A percentile compares a stretch with the other conserved stretches of the same genome.
These are phyloP conservation scores for Hoplostethus atlanticus DNA, from an alignment of 2,797 vertebrate genomes.

Conservation along the genomic window DNA sequence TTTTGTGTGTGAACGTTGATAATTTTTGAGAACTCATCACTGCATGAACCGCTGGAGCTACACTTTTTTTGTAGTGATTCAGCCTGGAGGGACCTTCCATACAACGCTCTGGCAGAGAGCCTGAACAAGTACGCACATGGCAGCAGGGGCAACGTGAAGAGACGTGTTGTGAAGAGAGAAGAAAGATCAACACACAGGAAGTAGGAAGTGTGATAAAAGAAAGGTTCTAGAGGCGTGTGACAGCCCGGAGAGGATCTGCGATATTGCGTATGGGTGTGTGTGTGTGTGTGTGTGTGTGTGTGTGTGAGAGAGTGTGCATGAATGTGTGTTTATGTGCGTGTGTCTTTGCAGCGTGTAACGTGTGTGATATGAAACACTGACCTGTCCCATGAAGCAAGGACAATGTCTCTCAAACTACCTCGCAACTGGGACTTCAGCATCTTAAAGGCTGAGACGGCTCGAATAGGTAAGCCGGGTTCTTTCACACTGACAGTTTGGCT, in stretches of 20 bases:
- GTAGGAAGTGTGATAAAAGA: slow-evolving; percentile 80
- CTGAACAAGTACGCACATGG: slow-evolving; percentile 62
- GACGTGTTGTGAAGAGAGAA: slow-evolving; percentile 65
- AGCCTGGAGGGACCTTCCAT: slow-evolving; percentile 3
- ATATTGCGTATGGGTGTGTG: slow-evolving; percentile 34
- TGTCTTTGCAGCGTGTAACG: slow-evolving; percentile 4
- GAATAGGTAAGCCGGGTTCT: slow-evolving; percentile 88
- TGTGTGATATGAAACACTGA: slow-evolving; percentile 63
- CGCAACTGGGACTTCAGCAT: slow-evolving; percentile 95
- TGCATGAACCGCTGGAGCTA: background rate
- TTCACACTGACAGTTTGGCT: background rate
- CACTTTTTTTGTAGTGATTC: slow-evolving; percentile 5
- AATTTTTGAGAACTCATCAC: slow-evolving; percentile 33
- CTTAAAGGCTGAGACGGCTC: slow-evolving; percentile 88
- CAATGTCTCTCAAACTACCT: slow-evolving; percentile 96
- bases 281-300: slow-evolving; percentile 26
- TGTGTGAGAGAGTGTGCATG: background rate
- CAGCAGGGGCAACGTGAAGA: slow-evolving; percentile 64
- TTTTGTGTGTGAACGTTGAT: slow-evolving; percentile 10
- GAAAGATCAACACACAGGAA: slow-evolving; percentile 79
- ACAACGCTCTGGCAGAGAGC: slow-evolving; percentile 13
- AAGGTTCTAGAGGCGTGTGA: slow-evolving; percentile 26
- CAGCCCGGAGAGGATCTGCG: slow-evolving; percentile 38
- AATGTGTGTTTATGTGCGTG: slow-evolving; percentile 15
- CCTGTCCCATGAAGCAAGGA: slow-evolving; percentile 65